These are phyloP conservation scores for Epizoanthus ramosus DNA, from an alignment of 92 coral and sea anemone species.

Conservation along the genomic window DNA sequence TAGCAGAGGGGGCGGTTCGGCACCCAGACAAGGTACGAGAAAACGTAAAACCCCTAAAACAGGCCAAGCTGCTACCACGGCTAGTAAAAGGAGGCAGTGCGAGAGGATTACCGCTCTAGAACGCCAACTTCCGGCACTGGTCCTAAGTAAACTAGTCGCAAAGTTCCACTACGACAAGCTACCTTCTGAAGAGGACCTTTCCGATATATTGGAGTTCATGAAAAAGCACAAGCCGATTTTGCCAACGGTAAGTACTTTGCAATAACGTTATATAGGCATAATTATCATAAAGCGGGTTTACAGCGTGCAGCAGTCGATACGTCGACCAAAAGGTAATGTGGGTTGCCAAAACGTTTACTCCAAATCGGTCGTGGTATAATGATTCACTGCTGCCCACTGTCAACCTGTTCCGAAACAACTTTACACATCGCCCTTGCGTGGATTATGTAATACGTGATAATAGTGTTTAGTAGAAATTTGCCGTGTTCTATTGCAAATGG, in stretches of 20 bases:
- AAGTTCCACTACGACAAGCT: slow-evolving; percentile 5
- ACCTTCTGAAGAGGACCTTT: slow-evolving; percentile 5
- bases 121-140: slow-evolving; percentile 16
- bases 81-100: neutral
- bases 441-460: neutral
- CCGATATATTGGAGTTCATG: slow-evolving; percentile 4
- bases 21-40: slow-evolving; percentile 4
- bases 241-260: slow-evolving; percentile 21
- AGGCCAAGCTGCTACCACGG: slow-evolving; percentile 4
- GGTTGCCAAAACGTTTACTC: no score
- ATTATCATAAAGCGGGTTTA: slow-evolving; percentile 3
- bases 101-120: slow-evolving; percentile 19
- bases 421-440: slow-evolving; percentile 6
- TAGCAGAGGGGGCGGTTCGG: no score
- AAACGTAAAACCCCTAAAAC: slow-evolving; percentile 19
- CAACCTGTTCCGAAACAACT: slow-evolving; percentile 5
- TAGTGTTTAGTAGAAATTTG: no score
- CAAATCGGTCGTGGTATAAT: slow-evolving; percentile 4
- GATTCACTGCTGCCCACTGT: slow-evolving; percentile 6
- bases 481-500: no score
- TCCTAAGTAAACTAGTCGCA: slow-evolving; percentile 14
- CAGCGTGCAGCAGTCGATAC: slow-evolving; percentile 7
- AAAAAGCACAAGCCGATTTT: slow-evolving; percentile 4
- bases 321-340: slow-evolving; percentile 5
- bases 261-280: neutral